Percentiles rank a stretch among this genome's conserved stretches.
phyloP scores from a whole-genome alignment of 2,888 invertebrate genomes.

The Omphaloscelis lunosa region DNA sequence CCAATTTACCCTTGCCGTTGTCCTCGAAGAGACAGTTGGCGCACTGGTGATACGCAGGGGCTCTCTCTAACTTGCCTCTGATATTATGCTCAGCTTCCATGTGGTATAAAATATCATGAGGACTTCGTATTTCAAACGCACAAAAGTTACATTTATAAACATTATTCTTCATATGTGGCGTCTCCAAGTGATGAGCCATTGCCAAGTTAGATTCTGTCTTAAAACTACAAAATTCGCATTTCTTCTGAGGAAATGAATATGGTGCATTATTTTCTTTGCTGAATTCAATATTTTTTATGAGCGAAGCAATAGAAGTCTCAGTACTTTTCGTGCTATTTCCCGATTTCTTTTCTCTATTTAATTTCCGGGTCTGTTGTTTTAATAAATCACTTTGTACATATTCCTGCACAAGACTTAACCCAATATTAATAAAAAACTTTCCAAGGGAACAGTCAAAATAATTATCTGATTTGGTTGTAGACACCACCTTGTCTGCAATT shows the following conservation, averaged over 20 bases:
- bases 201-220: conserved; percentile 96
- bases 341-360: conserved; percentile 92
- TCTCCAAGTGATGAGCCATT: conserved; percentile 96
- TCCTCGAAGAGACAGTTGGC: conserved; percentile 98
- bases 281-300: conserved; percentile 96
- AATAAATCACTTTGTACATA: conserved; percentile 98
- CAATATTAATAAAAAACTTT: conserved; percentile 97
- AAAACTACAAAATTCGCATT: conserved; percentile 97
- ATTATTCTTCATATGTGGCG: conserved; percentile 97
- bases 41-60: conserved; percentile 97
- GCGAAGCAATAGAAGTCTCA: conserved; percentile 94
- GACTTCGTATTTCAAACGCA: conserved; percentile 94
- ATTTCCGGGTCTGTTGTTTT: conserved; percentile 96
- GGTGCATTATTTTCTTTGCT: conserved; percentile 96
- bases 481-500: conserved; percentile 76
- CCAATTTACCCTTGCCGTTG: conserved; percentile 97
- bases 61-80: conserved; percentile 95
- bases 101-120: conserved; percentile 97
- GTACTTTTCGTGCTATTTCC: conserved; percentile 92
- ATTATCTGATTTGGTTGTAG: conserved; percentile 90
- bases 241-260: conserved; percentile 93
- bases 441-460: conserved; percentile 97
- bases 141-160: conserved; percentile 97
- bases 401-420: conserved; percentile 97
- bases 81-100: conserved; percentile 97